Evolutionary conservation across 2,888 invertebrate genomes (phyloP).

Genomic region (Caenorhabditis sp.): DNA sequence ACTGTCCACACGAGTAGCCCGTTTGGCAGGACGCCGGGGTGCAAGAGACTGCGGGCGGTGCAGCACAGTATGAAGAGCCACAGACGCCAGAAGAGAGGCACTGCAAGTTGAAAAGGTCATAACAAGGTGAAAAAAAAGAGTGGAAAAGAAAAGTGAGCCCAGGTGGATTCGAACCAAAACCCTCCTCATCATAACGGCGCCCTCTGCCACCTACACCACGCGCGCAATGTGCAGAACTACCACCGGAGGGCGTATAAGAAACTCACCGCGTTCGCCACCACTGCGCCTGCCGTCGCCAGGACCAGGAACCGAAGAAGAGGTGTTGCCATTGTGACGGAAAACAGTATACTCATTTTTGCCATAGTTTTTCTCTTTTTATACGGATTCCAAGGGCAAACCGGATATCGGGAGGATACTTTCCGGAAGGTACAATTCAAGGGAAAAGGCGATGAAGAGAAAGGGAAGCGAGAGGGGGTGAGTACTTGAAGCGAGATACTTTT

Average conservation of each 20-base stretch:
- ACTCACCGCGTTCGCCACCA: constrained; percentile 24
- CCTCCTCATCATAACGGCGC: not conserved
- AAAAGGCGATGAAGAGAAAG: not conserved
- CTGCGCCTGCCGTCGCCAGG: not conserved
- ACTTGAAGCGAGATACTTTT: constrained; percentile 30
- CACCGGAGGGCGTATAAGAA: not conserved
- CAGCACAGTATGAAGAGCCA: constrained; percentile 75
- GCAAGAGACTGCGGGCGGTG: constrained; percentile 70
- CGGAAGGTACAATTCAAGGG: constrained; percentile 28
- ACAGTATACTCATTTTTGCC: not conserved
- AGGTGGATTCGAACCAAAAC: not conserved
- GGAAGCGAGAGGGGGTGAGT: not conserved
- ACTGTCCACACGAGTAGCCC: constrained; percentile 81
- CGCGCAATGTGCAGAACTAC: too few relatives aligned
- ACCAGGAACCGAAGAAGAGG: not conserved
- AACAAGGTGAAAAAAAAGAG: too few relatives aligned
- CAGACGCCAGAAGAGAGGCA: constrained; percentile 79
- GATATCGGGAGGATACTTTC: constrained; percentile 11
- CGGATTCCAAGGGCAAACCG: constrained; percentile 30
- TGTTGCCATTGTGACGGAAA: not conserved
- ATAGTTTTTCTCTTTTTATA: constrained; percentile 31
- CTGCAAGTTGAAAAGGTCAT: too few relatives aligned
- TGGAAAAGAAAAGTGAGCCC: not conserved
- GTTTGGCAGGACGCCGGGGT: constrained; percentile 75
- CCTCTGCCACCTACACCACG: not conserved